Base-by-base conservation (phyloP, 2,888 invertebrate species). In the Limnephilus auricula region DNA sequence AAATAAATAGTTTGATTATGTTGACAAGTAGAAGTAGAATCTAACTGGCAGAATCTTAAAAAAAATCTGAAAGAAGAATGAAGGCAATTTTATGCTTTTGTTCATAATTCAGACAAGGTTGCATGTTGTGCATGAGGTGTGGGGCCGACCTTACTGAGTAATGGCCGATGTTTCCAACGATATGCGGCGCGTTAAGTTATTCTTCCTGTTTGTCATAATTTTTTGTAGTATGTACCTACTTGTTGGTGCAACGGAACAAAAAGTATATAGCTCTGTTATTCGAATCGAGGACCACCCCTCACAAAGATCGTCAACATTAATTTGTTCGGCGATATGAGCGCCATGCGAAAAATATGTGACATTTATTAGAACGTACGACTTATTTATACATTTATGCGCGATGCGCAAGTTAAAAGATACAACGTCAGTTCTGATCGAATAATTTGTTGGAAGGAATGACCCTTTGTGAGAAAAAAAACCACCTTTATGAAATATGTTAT, bases 131-230 rank as follows among this genome's bases (percentile, higher is more conserved):
- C 80, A 82, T 34, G 15, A 34, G 80, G 80, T 34, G 32, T 31
- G 25, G 80, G 32, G 84, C 30, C 34, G 9, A n/a, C 34, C 34
- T 37, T 25, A 65, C 84, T 37, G 84, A 84, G 84, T 84, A 84
- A 84, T 84, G 37, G 40, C 10, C 37, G 84, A 84, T 84, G 84
- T 34, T 84, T 37, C n/a, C n/a, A 84, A 84, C 12, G 84, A 84
- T 84, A 84, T 40, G 37, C 34, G 12, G 25, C 84, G n/a, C n/a
- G 84, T 31, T 82, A 32, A 84, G 84, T 84, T 84, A 84, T 84
- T 84, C 34, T 84, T 84, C 84, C 84, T 84, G 84, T 84, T 83
- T 84, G 84, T 84, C 37, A 84, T 84, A 84, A 40, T 84, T 84
- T 84, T 18, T 84, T 12, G 15, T 31, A 31, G 2, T 79, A 79